Percentiles rank a stretch among this genome's conserved stretches.
phyloP scores from a whole-genome alignment of 1,140 invertebrate genomes.

The Apis laboriosa region DNA sequence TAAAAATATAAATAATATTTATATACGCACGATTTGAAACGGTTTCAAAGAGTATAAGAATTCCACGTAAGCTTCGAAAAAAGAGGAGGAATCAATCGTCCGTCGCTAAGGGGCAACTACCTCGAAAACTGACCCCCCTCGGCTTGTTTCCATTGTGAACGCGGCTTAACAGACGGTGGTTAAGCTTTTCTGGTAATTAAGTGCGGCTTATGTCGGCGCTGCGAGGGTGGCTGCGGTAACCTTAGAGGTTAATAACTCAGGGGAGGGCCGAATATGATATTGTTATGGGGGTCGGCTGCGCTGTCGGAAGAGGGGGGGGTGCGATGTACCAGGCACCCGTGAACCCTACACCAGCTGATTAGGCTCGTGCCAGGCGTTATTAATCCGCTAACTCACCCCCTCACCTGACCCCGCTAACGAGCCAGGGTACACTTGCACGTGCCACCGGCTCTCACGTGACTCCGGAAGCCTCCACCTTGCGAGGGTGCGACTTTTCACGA shows the following conservation, averaged over 20 bases:
- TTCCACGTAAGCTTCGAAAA: background rate
- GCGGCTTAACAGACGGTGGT: constrained; percentile 55
- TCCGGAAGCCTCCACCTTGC: constrained; percentile 2
- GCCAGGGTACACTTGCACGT: constrained; percentile 59
- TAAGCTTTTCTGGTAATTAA: constrained; percentile 76
- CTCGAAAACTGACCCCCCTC: background rate
- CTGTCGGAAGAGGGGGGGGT: constrained; percentile 52
- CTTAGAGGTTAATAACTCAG: constrained; percentile 80
- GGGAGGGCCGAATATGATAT: constrained; percentile 78
- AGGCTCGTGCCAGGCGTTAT: constrained; percentile 79
- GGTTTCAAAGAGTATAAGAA: background rate
- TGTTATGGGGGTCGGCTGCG: constrained; percentile 70
- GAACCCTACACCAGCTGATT: constrained; percentile 78
- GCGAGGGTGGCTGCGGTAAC: constrained; percentile 74
- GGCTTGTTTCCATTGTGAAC: constrained; percentile 29
- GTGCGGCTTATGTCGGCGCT: constrained; percentile 64
- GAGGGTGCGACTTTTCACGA: constrained; percentile 14
- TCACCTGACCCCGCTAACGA: constrained; percentile 69
- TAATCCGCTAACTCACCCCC: constrained; percentile 75
- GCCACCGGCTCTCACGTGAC: constrained; percentile 56
- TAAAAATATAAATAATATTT: too few species aligned
- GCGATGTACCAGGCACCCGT: constrained; percentile 65
- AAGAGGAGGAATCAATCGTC: background rate
- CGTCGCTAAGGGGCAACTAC: background rate
- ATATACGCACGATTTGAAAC: too few species aligned